Conservation (phyloP, 1,140 invertebrate genomes). For the Drosophila equinoxialis region DNA sequence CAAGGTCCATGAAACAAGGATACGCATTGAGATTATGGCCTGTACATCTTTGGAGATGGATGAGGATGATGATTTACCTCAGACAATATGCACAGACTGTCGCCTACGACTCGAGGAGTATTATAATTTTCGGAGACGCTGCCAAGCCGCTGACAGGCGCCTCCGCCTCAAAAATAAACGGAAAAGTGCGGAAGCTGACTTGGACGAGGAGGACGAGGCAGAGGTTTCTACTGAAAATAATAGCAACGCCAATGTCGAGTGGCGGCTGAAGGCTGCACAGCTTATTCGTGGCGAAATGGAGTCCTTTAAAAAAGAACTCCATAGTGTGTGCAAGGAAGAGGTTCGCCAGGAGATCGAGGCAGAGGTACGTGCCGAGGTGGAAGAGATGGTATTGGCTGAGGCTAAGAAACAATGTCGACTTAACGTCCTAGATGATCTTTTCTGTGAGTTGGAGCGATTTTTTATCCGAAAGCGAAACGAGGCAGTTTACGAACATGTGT, state of each 20-base stretch:
- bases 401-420: conserved; percentile 44
- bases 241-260: conserved; percentile 35
- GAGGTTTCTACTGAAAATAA: conserved; percentile 35
- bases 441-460: conserved; percentile 55
- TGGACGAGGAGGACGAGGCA: conserved; percentile 9
- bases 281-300: conserved; percentile 52
- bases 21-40: conserved; percentile 36
- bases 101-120: conserved; percentile 60
- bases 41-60: conserved; percentile 62
- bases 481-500: conserved; percentile 10
- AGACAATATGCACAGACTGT: conserved; percentile 49
- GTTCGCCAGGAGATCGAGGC: conserved; percentile 63
- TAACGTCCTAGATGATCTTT: conserved; percentile 52
- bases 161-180: conserved; percentile 23
- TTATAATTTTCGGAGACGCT: conserved; percentile 54
- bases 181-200: neutral
- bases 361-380: conserved; percentile 51
- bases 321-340: conserved; percentile 40
- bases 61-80: conserved; percentile 46
- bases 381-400: conserved; percentile 29
- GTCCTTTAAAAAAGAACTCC: conserved; percentile 50
- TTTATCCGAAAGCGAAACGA: conserved; percentile 60
- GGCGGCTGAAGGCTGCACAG: conserved; percentile 50
- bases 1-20: conserved; percentile 13
- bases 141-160: conserved; percentile 44